These are phyloP conservation scores for Apostichopus parvimensis DNA, from an alignment of 35 echinoderm and acorn worm genomes.

Conservation along the genomic window DNA sequence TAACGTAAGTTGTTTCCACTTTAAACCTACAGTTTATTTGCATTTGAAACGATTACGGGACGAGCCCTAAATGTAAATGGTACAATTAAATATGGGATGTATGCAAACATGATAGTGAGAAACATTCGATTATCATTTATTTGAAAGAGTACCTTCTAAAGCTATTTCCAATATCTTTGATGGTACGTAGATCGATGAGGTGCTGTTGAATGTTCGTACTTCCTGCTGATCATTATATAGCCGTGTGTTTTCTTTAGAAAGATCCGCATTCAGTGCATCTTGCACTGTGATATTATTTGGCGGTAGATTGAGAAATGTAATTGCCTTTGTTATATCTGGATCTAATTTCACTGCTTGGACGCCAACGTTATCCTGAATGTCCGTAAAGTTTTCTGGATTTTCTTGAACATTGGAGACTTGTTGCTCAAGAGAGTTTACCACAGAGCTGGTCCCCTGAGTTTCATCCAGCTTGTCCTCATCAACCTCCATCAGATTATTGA, in stretches of 20 bases:
- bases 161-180: background rate
- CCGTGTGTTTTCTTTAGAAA: background rate
- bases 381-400: conserved; percentile 27
- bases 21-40: too few relatives aligned
- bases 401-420: conserved; percentile 28
- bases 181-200: background rate
- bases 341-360: conserved; percentile 21
- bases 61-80: too few relatives aligned
- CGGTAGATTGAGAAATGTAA: background rate
- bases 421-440: background rate
- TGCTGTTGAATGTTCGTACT: background rate
- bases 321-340: background rate
- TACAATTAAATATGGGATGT: too few relatives aligned
- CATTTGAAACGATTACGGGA: too few relatives aligned
- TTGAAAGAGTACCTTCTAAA: background rate
- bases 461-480: background rate
- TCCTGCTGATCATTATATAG: background rate
- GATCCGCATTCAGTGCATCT: background rate
- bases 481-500: conserved; percentile 23
- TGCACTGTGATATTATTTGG: background rate
- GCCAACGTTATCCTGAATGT: conserved; percentile 1
- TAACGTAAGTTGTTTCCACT: too few relatives aligned
- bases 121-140: too few relatives aligned
- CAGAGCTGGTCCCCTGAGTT: background rate
- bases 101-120: too few relatives aligned